Percentiles rank a stretch among this genome's conserved stretches.
phyloP scores from a whole-genome alignment of 1,140 invertebrate species.

The Meloidogyne hapla region DNA sequence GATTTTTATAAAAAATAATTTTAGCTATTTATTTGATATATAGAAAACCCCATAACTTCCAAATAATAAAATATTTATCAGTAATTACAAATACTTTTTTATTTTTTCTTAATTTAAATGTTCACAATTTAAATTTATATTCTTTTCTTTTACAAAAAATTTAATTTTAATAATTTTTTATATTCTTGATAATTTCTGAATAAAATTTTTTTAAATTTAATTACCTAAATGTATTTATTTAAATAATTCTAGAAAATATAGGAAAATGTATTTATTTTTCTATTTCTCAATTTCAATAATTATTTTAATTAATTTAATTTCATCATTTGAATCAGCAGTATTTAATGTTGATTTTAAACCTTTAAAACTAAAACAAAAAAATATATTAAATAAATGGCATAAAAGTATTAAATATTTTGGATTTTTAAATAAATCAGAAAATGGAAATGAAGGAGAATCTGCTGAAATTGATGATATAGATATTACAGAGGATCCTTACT shows the following conservation, averaged over 20 bases:
- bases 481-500: neutral
- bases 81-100: too few species aligned
- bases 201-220: too few species aligned
- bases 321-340: neutral
- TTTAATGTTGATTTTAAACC: neutral
- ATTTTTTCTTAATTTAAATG: too few species aligned
- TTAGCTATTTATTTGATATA: too few species aligned
- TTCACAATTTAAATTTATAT: too few species aligned
- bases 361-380: neutral
- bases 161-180: too few species aligned
- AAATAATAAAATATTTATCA: too few species aligned
- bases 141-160: too few species aligned
- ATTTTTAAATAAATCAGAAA: neutral
- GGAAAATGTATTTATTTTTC: neutral
- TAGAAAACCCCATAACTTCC: too few species aligned
- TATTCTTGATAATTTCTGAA: too few species aligned
- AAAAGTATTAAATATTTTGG: neutral
- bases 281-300: neutral
- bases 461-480: neutral
- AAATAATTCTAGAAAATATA: neutral
- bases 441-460: neutral
- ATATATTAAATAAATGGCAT: slow-evolving; percentile 1
- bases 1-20: too few species aligned
- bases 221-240: too few species aligned
- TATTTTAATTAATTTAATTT: neutral